Evolutionary conservation across 2,888 invertebrate genomes (phyloP).

Genomic region (Pterostichus niger): DNA sequence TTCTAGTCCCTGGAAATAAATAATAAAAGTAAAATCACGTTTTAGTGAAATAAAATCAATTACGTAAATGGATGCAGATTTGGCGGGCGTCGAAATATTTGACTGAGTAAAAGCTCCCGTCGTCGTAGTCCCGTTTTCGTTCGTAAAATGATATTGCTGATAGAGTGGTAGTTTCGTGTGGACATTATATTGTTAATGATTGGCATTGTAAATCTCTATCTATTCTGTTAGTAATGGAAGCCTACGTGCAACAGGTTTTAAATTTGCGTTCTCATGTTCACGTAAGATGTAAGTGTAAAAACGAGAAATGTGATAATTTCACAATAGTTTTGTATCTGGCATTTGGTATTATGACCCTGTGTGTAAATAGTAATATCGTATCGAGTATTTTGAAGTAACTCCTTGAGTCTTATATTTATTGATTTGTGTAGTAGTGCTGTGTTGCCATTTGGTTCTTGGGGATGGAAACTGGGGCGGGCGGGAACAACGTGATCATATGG

Average conservation of each 20-base stretch:
- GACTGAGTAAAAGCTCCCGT: neutral
- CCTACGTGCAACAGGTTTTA: conserved; percentile 73
- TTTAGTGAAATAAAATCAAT: conserved; percentile 22
- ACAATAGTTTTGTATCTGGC: conserved; percentile 65
- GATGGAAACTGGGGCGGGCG: neutral
- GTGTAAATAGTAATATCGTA: conserved; percentile 68
- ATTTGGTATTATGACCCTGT: conserved; percentile 62
- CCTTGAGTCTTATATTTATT: conserved; percentile 58
- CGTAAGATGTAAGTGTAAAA: conserved; percentile 74
- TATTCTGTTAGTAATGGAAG: conserved; percentile 56
- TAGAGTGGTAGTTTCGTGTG: conserved; percentile 46
- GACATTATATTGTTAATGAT: conserved; percentile 43
- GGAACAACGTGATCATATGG: conserved; percentile 14
- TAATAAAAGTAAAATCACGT: conserved; percentile 4
- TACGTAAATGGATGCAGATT: neutral
- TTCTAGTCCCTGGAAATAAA: neutral
- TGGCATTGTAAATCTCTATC: neutral
- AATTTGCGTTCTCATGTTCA: conserved; percentile 75
- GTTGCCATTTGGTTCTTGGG: conserved; percentile 38
- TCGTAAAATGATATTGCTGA: neutral
- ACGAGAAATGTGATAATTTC: conserved; percentile 46
- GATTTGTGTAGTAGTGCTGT: conserved; percentile 66
- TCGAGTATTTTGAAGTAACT: conserved; percentile 55
- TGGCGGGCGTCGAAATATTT: neutral
- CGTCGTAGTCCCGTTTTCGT: too few relatives aligned